Evolutionary conservation across 2,888 invertebrate species (phyloP).

Genomic region (Rhagonycha fulva): DNA sequence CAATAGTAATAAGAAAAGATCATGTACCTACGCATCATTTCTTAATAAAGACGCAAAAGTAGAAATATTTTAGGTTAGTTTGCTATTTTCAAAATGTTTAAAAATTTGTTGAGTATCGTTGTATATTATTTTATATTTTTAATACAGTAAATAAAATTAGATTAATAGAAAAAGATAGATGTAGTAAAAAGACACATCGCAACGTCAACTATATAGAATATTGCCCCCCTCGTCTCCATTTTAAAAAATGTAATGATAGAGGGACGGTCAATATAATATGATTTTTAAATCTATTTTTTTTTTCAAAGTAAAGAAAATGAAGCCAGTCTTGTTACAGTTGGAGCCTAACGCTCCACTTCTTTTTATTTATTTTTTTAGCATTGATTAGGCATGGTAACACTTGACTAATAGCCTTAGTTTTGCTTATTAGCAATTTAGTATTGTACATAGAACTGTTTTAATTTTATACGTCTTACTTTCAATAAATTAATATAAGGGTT

Average conservation of each 20-base stretch:
- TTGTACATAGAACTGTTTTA: not conserved
- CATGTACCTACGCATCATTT: conserved; percentile 7
- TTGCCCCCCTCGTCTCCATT: not conserved
- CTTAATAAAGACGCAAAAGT: conserved; percentile 4
- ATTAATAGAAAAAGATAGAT: not conserved
- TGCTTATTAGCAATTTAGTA: not conserved
- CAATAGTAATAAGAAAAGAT: conserved; percentile 12
- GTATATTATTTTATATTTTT: not conserved
- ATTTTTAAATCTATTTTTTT: not conserved
- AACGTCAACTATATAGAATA: not conserved
- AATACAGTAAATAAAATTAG: not conserved
- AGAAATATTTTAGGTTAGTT: not conserved
- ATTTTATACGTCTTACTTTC: not conserved
- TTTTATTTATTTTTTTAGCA: not conserved
- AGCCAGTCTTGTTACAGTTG: not conserved
- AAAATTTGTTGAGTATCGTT: not conserved
- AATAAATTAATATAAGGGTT: not conserved
- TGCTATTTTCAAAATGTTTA: not conserved
- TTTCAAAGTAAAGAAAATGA: not conserved
- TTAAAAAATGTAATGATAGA: not conserved
- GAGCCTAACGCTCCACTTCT: not conserved
- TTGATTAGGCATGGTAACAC: not conserved
- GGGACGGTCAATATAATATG: not conserved
- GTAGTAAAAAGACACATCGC: not conserved
- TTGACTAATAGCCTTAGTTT: not conserved